Percentiles rank a stretch among this genome's conserved stretches.
These are phyloP conservation scores for Muscicapa striata DNA, from an alignment of 2,797 vertebrate genomes.

Conservation along the genomic window DNA sequence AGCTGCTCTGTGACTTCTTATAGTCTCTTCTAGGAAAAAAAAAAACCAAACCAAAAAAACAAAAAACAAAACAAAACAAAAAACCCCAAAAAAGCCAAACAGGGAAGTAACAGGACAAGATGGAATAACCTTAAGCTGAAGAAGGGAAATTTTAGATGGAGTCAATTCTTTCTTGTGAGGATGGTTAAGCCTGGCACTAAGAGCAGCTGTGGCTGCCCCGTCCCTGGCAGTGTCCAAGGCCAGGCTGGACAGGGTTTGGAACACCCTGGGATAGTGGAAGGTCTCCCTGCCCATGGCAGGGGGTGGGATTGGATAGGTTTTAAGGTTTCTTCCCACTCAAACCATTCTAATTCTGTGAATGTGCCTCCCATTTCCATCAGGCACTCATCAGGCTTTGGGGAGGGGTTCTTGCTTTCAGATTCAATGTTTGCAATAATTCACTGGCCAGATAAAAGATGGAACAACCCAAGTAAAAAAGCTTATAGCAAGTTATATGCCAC, in stretches of 20 bases:
- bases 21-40: not conserved
- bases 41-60: no score
- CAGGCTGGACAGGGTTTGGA: rapidly evolving
- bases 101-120: not conserved
- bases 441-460: not conserved
- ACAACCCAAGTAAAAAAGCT: rapidly evolving
- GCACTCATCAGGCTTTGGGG: not conserved
- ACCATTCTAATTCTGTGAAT: not conserved
- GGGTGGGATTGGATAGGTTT: rapidly evolving
- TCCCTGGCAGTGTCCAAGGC: not conserved
- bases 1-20: not conserved
- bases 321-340: not conserved
- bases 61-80: not conserved
- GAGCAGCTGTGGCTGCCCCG: not conserved
- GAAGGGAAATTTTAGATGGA: not conserved
- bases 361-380: not conserved
- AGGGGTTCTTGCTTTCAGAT: not conserved
- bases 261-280: rapidly evolving
- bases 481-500: not conserved
- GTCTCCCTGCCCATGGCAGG: not conserved
- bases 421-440: not conserved
- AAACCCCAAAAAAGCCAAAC: not conserved
- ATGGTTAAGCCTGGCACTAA: not conserved
- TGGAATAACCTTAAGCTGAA: not conserved
- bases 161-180: not conserved